These are phyloP conservation scores for Pinctada fucata DNA, from an alignment of 2,888 invertebrate species.

Conservation along the genomic window DNA sequence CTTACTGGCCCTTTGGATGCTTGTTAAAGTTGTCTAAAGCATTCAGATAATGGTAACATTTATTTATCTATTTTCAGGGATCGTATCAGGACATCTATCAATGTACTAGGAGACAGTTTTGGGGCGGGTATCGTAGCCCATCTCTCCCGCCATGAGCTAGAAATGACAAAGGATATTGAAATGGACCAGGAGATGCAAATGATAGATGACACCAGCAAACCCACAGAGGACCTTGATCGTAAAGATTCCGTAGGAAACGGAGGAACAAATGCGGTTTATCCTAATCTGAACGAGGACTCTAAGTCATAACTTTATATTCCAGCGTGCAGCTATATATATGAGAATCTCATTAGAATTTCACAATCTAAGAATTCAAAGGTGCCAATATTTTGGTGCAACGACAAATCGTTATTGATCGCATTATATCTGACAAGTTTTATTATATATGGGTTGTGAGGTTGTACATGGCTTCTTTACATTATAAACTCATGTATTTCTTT, in stretches of 20 bases:
- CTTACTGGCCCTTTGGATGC: no score
- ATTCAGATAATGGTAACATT: neutral
- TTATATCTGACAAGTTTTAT: no score
- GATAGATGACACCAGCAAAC: slow-evolving; percentile 39
- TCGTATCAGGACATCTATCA: slow-evolving; percentile 80
- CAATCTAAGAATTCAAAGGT: no score
- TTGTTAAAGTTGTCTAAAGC: no score
- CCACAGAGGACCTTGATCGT: slow-evolving; percentile 25
- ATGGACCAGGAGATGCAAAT: slow-evolving; percentile 52
- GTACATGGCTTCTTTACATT: no score
- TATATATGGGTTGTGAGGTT: no score
- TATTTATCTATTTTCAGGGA: slow-evolving; percentile 75
- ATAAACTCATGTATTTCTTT: no score
- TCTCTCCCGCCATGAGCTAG: slow-evolving; percentile 77
- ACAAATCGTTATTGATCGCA: no score
- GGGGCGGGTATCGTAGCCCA: slow-evolving; percentile 81
- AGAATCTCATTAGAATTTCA: no score
- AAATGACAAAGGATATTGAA: slow-evolving; percentile 63
- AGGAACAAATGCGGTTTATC: slow-evolving; percentile 3
- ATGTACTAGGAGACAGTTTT: slow-evolving; percentile 80
- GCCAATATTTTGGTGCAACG: no score
- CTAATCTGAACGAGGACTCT: neutral
- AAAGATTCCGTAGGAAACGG: slow-evolving; percentile 24
- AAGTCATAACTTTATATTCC: no score
- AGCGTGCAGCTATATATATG: no score